A percentile compares a stretch with the other conserved stretches of the same genome.
Conservation (phyloP, 1,140 invertebrate species). For the Atta texana region DNA sequence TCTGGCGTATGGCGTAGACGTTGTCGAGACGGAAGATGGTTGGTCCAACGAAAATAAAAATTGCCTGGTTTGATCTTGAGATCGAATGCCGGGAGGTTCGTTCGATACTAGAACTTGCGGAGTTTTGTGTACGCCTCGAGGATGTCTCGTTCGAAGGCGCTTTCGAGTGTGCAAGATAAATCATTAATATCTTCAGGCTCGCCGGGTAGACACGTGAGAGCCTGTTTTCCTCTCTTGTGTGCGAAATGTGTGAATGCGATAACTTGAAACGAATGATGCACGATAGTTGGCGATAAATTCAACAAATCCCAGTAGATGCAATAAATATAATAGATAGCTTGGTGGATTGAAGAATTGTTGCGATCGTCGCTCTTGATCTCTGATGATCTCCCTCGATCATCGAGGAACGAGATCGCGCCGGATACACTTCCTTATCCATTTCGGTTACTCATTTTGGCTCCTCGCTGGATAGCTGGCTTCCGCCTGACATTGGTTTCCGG, state of each 20-base stretch:
- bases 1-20: background rate
- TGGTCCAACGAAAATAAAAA: background rate
- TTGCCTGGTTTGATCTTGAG: constrained; percentile 24
- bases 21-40: background rate
- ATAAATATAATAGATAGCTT: constrained; percentile 11
- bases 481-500: constrained; percentile 30
- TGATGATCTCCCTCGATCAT: constrained; percentile 33
- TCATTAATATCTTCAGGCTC: constrained; percentile 28
- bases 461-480: constrained; percentile 24
- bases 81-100: constrained; percentile 24
- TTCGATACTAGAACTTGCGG: constrained; percentile 12
- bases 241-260: constrained; percentile 23
- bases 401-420: constrained; percentile 34
- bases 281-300: constrained; percentile 3
- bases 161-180: constrained; percentile 37
- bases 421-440: constrained; percentile 28
- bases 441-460: constrained; percentile 24
- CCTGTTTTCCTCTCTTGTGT: constrained; percentile 40
- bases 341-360: constrained; percentile 23
- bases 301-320: constrained; percentile 26
- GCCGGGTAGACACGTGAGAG: constrained; percentile 46
- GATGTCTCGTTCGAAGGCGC: constrained; percentile 31
- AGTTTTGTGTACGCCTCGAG: constrained; percentile 5
- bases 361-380: constrained; percentile 38
- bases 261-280: constrained; percentile 17